Percentiles rank a stretch among this genome's conserved stretches.
These are phyloP conservation scores for Rhodophaea formosa DNA, from an alignment of 2,888 invertebrate genomes.

Conservation along the genomic window DNA sequence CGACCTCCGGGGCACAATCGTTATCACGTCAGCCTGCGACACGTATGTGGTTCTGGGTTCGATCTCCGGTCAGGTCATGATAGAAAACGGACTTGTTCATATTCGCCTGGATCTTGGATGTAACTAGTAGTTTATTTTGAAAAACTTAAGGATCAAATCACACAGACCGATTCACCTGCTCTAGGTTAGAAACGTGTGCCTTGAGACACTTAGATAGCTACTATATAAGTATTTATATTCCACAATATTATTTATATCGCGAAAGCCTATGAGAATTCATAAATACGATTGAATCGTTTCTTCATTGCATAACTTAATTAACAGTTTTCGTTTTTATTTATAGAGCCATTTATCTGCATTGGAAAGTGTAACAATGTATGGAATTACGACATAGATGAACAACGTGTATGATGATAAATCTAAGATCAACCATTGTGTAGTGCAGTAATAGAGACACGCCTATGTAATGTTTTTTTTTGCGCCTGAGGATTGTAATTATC, in stretches of 20 bases:
- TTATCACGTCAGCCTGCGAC: no score
- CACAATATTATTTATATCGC: background rate
- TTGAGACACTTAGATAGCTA: background rate
- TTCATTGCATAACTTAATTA: conserved; percentile 15
- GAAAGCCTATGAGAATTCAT: background rate
- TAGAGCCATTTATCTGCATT: conserved; percentile 20
- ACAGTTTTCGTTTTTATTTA: conserved; percentile 22
- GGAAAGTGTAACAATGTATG: conserved; percentile 24
- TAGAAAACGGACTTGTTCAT: no score
- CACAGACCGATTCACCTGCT: no score
- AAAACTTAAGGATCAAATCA: no score
- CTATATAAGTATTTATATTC: background rate
- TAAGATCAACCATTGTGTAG: conserved; percentile 12
- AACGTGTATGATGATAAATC: conserved; percentile 15
- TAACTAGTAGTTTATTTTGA: no score
- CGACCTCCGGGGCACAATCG: no score
- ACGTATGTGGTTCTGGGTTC: no score
- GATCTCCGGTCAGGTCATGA: no score
- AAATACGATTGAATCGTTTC: background rate
- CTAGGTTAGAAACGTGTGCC: no score
- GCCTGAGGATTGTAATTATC: conserved; percentile 1
- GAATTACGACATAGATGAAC: conserved; percentile 20
- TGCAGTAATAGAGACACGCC: conserved; percentile 10
- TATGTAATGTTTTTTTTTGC: conserved; percentile 14
- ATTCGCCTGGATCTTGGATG: no score